Conservation (phyloP, 1,140 invertebrate species). For the Papilio glaucus region DNA sequence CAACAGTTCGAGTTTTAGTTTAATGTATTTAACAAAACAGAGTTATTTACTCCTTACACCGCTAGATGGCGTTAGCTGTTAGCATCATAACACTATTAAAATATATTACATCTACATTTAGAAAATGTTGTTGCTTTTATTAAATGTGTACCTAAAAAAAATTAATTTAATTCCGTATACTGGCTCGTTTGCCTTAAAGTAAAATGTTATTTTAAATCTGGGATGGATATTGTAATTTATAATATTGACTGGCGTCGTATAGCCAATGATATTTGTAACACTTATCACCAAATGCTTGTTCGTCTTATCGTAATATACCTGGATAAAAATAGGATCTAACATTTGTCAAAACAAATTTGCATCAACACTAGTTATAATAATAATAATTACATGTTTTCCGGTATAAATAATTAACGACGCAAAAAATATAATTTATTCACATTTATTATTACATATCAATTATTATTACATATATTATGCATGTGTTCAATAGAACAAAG, state of each 20-base stretch:
- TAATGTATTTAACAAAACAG: no score
- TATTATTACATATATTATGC: no score
- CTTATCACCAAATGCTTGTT: not conserved
- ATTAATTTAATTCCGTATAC: not conserved
- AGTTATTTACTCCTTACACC: not conserved
- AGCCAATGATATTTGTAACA: not conserved
- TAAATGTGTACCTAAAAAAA: not conserved
- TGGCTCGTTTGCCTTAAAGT: not conserved
- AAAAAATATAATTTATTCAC: not conserved
- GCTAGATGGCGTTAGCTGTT: constrained; percentile 1
- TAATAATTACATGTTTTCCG: not conserved
- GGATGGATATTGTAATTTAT: not conserved
- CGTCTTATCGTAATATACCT: not conserved
- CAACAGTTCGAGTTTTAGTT: not conserved
- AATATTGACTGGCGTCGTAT: not conserved
- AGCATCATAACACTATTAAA: no score
- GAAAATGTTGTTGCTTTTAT: no score
- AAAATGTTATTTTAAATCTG: not conserved
- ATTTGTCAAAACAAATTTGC: not conserved
- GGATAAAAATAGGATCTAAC: not conserved
- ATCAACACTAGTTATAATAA: not conserved
- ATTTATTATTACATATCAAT: no score
- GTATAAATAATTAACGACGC: not conserved
- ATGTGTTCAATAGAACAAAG: no score
- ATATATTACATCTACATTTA: no score